Base-by-base conservation (phyloP, 1,140 invertebrate genomes). In the Nasonia vitripennis region DNA sequence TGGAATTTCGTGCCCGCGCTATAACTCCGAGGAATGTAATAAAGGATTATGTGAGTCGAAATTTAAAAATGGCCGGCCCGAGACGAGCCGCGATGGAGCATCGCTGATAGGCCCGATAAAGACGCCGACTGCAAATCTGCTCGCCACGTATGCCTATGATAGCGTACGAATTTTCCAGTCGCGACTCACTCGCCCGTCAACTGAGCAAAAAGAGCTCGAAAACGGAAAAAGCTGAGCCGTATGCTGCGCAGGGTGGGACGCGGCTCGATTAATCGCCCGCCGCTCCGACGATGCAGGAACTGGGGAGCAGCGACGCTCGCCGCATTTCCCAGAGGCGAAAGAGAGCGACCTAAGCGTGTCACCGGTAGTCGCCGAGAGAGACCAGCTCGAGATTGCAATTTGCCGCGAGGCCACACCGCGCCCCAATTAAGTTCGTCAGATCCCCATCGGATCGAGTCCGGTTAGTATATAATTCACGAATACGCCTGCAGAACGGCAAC, bases 11-110 rank as follows among this genome's bases (percentile, higher is more conserved):
- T 77, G 41, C 74, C n/a, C 45, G 51, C 37, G 45, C 74, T 51
- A 27, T 51, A 77, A 77, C 74, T n/a, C 74, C 37, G 20, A 11
- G 37, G 74, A 77, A 77, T 77, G 74, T 51, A 77, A 77, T 77
- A 77, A 77, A 77, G 27, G 45, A n/a, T 45, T 23, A 41, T 27
- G 41, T n/a, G 74, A 77, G 74, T 77, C 23, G 74, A 77, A 77
- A 77, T 77, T 48, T 48, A 23, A 77, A 77, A 77, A 77, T 77
- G 23, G 12, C 12, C 80, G 27, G 9, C 5, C 51, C 48, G 68
- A 23, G 11, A 37, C 55, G 55, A 62, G 55, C 23, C 2, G 3
- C 1, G 68, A 34, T 71, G 23, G 68, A 71, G 68, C 9, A 71
- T 71, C 55, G 27, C 55, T 62, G 55, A 62, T 62, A 62, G 17